These are phyloP conservation scores for Gonioctena quinquepunctata DNA, from an alignment of 1,140 invertebrate genomes.

Conservation along the genomic window DNA sequence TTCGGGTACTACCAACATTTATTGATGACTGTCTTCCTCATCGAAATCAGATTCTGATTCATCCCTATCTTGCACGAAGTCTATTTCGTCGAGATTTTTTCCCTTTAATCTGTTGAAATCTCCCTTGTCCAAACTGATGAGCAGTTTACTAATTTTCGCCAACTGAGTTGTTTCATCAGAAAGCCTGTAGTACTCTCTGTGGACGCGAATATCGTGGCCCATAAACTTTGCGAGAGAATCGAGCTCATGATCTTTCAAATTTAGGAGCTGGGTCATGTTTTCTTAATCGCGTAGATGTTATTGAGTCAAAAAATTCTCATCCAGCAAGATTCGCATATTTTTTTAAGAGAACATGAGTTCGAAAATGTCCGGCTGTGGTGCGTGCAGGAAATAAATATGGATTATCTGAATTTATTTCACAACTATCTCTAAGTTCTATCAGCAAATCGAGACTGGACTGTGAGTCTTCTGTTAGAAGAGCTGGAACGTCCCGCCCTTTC, in stretches of 20 bases:
- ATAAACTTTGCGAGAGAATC: background rate
- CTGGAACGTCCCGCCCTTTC: conserved; percentile 18
- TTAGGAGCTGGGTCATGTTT: background rate
- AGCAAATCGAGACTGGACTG: too few species aligned
- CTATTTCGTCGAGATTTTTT: background rate
- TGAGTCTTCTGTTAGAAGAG: background rate
- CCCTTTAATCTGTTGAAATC: background rate
- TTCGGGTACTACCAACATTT: too few species aligned
- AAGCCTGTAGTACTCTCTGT: background rate
- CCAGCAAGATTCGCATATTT: too few species aligned
- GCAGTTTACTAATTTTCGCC: background rate
- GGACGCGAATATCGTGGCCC: background rate
- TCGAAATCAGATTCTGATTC: background rate
- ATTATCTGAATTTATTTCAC: too few species aligned
- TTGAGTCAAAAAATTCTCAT: too few species aligned
- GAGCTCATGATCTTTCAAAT: background rate
- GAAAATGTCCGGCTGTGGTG: too few species aligned
- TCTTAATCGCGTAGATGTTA: too few species aligned
- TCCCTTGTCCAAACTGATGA: background rate
- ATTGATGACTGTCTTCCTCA: background rate
- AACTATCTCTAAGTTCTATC: too few species aligned
- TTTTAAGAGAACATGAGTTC: background rate
- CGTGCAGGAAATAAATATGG: too few species aligned
- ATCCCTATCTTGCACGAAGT: background rate
- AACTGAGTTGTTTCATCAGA: background rate